Base-by-base conservation (phyloP, 2,888 invertebrate genomes). In the Ophraella communa region DNA sequence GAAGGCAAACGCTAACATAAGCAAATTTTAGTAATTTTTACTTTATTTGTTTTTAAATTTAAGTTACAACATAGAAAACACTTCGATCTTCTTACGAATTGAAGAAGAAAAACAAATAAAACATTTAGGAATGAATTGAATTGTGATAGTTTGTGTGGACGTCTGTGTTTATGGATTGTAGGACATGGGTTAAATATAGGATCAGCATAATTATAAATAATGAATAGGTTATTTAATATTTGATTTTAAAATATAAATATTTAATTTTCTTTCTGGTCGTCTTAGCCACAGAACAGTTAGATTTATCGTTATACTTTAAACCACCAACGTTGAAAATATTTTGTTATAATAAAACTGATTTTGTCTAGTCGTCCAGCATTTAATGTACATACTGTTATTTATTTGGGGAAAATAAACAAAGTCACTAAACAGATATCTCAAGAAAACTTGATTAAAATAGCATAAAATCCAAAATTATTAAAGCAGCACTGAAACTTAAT, bases 121-220 rank as follows among this genome's bases (percentile, higher is more conserved):
- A 53, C 14, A 21, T 35, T 30, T 52, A 60, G 60, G 60, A 60
- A 60, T 60, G 60, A 60, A 60, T 60, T 60, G 60, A 60, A 60
- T 35, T 52, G 21, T 27, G 35, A 17, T 30, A 27, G 7, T 58
- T 27, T 23, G 44, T 53, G 44, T 60, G 42, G 59, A 52, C 52
- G 52, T 60, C 51, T 52, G 17, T 52, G 52, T 60, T n/a, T 51
- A 44, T 52, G 33, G 21, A 53, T 44, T 2, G 8, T 10, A 33
- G 52, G 42, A 53, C 10, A 44, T 33, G 44, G 52, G 30, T 8
- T 39, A 39, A n/a, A 17, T 3, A 14, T 3, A 27, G 59, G 51
- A 51, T 21, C 10, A 33, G 20, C 2, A 27, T 17, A 1, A 11
- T 8, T 14, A 24, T 51, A 17, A 17, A 51, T 10, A 17, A 14